phyloP scores from a whole-genome alignment of 2,113 vertebrate genomes.

The Columba livia region DNA sequence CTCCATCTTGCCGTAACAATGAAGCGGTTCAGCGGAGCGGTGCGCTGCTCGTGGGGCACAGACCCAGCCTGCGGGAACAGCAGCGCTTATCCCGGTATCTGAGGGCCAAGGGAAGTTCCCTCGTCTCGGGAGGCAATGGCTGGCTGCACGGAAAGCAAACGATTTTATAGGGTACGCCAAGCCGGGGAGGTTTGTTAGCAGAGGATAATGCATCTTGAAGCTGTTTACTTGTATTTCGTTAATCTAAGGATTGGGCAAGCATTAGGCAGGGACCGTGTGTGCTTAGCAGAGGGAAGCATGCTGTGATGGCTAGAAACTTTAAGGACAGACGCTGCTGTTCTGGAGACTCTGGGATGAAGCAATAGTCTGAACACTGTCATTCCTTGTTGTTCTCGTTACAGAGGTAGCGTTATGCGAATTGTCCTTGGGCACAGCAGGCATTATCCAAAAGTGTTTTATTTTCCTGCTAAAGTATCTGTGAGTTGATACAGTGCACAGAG shows the following conservation, averaged over 20 bases:
- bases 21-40: fast-evolving
- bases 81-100: too few species aligned
- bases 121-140: fast-evolving
- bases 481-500: not conserved
- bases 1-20: fast-evolving
- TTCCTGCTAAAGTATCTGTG: not conserved
- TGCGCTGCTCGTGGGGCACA: not conserved
- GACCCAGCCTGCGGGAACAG: not conserved
- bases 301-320: not conserved
- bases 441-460: not conserved
- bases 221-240: not conserved
- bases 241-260: not conserved
- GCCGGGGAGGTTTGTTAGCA: not conserved
- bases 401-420: not conserved
- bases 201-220: not conserved
- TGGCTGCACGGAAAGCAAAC: not conserved
- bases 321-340: not conserved
- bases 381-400: not conserved
- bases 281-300: not conserved
- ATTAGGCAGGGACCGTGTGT: not conserved
- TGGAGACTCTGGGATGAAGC: not conserved
- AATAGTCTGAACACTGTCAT: not conserved
- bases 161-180: not conserved
- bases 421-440: not conserved
- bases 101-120: not conserved